phyloP scores from a whole-genome alignment of 2,888 invertebrate genomes.

The Rotaria sp. region DNA sequence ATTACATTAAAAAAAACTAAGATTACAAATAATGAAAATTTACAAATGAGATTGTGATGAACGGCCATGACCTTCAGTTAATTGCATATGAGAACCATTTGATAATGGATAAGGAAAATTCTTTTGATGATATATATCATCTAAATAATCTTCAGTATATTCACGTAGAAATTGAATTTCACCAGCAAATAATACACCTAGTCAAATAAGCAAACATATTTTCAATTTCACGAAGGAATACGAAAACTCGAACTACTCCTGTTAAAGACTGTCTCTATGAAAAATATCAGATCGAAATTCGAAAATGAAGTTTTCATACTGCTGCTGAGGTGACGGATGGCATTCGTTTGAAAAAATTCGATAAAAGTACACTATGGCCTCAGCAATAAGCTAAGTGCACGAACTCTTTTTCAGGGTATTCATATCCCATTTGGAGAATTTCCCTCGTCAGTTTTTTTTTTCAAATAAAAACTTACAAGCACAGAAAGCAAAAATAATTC shows the following conservation, averaged over 20 bases:
- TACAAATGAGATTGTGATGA: background rate
- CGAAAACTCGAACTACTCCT: too few species aligned
- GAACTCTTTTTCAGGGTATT: too few species aligned
- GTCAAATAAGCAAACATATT: background rate
- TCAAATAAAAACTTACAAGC: conserved; percentile 25
- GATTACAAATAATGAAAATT: background rate
- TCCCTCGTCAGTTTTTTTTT: background rate
- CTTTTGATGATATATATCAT: background rate
- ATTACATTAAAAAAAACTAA: too few species aligned
- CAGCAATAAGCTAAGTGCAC: too few species aligned
- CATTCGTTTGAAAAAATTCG: too few species aligned
- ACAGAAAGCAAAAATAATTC: conserved; percentile 22
- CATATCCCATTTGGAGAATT: too few species aligned
- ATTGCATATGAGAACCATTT: background rate
- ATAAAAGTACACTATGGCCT: too few species aligned
- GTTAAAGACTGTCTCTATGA: too few species aligned
- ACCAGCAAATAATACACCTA: background rate
- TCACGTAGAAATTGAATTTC: background rate
- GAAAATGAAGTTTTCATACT: too few species aligned
- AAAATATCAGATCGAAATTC: too few species aligned
- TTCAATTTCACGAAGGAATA: background rate
- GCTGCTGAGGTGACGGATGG: too few species aligned
- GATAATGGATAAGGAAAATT: background rate
- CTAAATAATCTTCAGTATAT: background rate
- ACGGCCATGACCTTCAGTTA: background rate